These are phyloP conservation scores for Hydraecia micacea DNA, from an alignment of 2,888 invertebrate species.

Conservation along the genomic window DNA sequence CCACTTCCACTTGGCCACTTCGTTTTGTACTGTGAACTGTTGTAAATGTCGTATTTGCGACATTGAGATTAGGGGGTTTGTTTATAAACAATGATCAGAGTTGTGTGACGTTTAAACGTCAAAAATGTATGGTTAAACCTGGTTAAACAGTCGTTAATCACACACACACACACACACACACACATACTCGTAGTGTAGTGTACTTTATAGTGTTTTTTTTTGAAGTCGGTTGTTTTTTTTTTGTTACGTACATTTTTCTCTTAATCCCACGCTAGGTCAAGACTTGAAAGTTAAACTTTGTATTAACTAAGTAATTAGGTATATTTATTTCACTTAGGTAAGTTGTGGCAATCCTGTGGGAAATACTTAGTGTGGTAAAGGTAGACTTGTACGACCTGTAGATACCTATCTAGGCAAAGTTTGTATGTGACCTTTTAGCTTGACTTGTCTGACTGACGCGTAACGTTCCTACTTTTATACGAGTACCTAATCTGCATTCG, in stretches of 20 bases:
- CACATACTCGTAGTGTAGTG: too few relatives aligned
- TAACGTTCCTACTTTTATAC: not conserved
- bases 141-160: too few relatives aligned
- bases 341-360: constrained; percentile 14
- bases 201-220: too few relatives aligned
- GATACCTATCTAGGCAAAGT: not conserved
- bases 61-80: not conserved
- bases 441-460: not conserved
- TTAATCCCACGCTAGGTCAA: not conserved
- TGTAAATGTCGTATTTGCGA: not conserved
- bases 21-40: not conserved
- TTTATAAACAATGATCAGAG: too few relatives aligned
- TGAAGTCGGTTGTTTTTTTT: too few relatives aligned
- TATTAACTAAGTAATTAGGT: constrained; percentile 1
- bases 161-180: too few relatives aligned
- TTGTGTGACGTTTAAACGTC: too few relatives aligned
- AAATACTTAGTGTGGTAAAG: constrained; percentile 18
- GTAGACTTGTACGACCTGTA: too few relatives aligned
- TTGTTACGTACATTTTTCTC: too few relatives aligned
- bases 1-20: not conserved
- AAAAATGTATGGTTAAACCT: too few relatives aligned
- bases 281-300: not conserved
- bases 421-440: not conserved
- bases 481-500: too few relatives aligned
- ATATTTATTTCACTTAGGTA: constrained; percentile 7